Base-by-base conservation (phyloP, 2,113 vertebrate genomes). In the Calcarius ornatus region DNA sequence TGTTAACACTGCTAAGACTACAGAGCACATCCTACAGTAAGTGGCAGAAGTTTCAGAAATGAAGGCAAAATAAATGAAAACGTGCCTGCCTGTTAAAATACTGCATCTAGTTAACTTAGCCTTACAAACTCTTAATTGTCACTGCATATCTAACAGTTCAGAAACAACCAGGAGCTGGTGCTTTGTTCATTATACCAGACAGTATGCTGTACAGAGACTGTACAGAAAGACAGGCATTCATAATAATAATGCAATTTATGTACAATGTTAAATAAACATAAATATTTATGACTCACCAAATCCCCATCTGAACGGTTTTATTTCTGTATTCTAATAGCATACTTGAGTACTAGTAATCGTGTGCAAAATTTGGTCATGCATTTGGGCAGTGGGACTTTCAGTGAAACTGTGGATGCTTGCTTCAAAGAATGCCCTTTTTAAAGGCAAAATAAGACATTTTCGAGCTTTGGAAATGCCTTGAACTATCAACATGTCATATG, bases 1-100 rank as follows among this genome's bases (percentile, higher is more conserved):
- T 95, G 75, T 95, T 96, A 79, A 45, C 68, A 21, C 25, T 21
- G 7, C 18, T 87, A 54, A 68, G 72, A 66, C 92, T 68, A 68
- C 50, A 80, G 80, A 86, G 35, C 31, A 48, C 64, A 86, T 83
- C 61, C 73, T 81, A 60, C 79, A 92, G 65, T 90, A 91, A 91
- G 86, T 86, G 66, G 78, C 91, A 89, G 56, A 77, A 80, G 72
- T 51, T 10, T 35, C 90, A 95, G 92, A 88, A 94, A 92, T 69
- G 43, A 89, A 95, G 70, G 69, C 64, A 92, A 65, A 92, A 88
- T 56, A 85, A 94, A 76, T 54, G 72, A 88, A 96, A 88, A 95
- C 77, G 82, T 86, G 82, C 15, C 64, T 80, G 61, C 35, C 73
- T 92, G 35, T 95, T 96, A 91, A 97, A 97, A 93, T 94, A 84